These are phyloP conservation scores for Schizopygopsis malacanthus DNA, from an alignment of 2,797 vertebrate species.

Conservation along the genomic window DNA sequence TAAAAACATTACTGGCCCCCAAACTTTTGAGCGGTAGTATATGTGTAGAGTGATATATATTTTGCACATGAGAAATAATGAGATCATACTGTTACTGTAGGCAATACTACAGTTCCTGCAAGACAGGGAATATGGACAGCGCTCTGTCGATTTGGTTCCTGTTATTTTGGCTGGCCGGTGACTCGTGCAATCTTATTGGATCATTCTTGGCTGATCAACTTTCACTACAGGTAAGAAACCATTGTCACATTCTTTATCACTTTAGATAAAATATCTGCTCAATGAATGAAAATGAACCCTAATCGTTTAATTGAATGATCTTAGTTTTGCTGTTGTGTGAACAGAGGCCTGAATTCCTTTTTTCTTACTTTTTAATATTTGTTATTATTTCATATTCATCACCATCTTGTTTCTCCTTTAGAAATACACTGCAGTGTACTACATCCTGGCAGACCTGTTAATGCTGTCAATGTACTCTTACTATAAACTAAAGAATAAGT, in stretches of 20 bases:
- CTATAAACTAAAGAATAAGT: slow-evolving; percentile 76
- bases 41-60: not conserved
- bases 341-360: not conserved
- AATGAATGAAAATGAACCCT: not conserved
- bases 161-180: slow-evolving; percentile 91
- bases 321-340: not conserved
- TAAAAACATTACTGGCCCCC: not conserved
- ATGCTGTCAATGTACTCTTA: slow-evolving; percentile 88
- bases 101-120: slow-evolving; percentile 91
- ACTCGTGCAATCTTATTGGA: slow-evolving; percentile 91
- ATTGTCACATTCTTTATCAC: not conserved
- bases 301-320: not conserved
- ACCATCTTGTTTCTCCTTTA: slow-evolving; percentile 63
- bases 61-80: not conserved
- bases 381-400: not conserved
- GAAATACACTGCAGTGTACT: slow-evolving; percentile 94
- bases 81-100: slow-evolving; percentile 68
- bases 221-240: slow-evolving; percentile 87
- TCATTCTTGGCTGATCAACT: slow-evolving; percentile 93
- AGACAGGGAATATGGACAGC: slow-evolving; percentile 89
- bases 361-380: not conserved
- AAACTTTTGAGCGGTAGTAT: not conserved
- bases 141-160: slow-evolving; percentile 95
- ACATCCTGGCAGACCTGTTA: slow-evolving; percentile 86
- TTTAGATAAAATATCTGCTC: not conserved